phyloP scores from a whole-genome alignment of 2,888 invertebrate species.

The Pseudococcus longispinus region DNA sequence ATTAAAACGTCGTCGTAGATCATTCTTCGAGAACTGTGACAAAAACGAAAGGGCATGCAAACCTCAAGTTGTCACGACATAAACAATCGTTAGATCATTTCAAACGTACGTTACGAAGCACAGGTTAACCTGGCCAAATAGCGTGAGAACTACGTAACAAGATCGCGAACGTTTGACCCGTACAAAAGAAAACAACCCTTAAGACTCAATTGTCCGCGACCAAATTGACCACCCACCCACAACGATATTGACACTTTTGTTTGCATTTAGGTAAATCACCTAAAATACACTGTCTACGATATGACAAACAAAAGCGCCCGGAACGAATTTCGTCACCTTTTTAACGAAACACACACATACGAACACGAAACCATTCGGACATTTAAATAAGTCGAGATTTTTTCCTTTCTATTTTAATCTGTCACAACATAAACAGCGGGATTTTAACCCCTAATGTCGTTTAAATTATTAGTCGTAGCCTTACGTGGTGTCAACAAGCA shows the following conservation, averaged over 20 bases:
- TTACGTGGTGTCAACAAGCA: not conserved
- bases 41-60: constrained; percentile 31
- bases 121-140: constrained; percentile 34
- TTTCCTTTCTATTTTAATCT: constrained; percentile 8
- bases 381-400: not conserved
- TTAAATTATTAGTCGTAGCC: not conserved
- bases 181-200: constrained; percentile 43
- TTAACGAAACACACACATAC: not conserved
- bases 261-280: constrained; percentile 17
- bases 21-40: constrained; percentile 21
- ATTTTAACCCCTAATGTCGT: constrained; percentile 23
- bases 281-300: not conserved
- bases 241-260: constrained; percentile 40
- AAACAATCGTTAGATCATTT: constrained; percentile 42
- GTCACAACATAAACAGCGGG: constrained; percentile 27
- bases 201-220: constrained; percentile 25
- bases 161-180: not conserved
- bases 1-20: constrained; percentile 2
- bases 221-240: constrained; percentile 39
- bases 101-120: constrained; percentile 12
- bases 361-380: not conserved
- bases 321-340: constrained; percentile 43
- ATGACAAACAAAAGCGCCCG: constrained; percentile 30
- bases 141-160: constrained; percentile 41
- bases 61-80: constrained; percentile 43